Conservation (phyloP, 2,888 invertebrate genomes). For the Horisme vitalbata region DNA sequence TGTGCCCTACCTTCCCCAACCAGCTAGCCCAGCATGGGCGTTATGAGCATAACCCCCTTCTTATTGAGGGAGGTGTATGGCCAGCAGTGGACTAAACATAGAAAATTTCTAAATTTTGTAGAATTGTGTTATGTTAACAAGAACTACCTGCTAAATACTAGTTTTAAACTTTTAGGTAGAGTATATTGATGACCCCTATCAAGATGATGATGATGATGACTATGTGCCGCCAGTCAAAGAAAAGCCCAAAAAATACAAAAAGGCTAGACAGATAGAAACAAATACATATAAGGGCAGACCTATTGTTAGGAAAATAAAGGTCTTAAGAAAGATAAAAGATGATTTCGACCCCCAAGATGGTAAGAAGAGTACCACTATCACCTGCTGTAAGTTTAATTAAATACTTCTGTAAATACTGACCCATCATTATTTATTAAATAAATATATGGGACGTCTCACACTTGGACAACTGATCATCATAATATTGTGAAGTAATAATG, state of each 20-base stretch:
- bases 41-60: no score
- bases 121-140: no score
- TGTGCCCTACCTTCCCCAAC: no score
- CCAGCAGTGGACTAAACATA: no score
- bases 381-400: constrained; percentile 66
- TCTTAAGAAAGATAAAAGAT: constrained; percentile 58
- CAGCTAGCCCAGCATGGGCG: no score
- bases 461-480: no score
- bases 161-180: constrained; percentile 55
- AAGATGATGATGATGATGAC: constrained; percentile 72
- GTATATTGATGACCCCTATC: constrained; percentile 66
- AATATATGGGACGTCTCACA: no score
- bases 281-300: constrained; percentile 39
- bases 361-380: constrained; percentile 68
- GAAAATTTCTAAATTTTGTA: no score
- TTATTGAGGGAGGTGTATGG: no score
- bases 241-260: constrained; percentile 61
- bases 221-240: constrained; percentile 63
- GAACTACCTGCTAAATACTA: no score
- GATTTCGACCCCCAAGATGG: constrained; percentile 48
- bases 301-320: constrained; percentile 66
- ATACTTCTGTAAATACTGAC: constrained; percentile 9
- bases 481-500: no score
- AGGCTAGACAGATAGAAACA: constrained; percentile 67
- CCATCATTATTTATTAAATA: no score